Evolutionary conservation across 2,113 vertebrate genomes (phyloP).

Genomic region (Pleuronectes platessa): DNA sequence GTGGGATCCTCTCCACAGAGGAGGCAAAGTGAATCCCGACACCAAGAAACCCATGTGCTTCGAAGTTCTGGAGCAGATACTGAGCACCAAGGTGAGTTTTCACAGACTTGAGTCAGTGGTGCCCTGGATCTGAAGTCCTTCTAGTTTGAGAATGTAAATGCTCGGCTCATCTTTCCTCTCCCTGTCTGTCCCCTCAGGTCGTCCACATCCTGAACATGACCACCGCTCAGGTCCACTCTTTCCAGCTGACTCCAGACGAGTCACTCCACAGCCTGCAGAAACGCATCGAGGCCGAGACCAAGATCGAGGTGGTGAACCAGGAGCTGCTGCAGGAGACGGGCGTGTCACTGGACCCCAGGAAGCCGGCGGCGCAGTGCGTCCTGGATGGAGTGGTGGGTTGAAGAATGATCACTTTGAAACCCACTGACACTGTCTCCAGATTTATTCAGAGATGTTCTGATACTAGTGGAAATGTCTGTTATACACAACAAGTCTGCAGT

Average conservation of each 20-base stretch:
- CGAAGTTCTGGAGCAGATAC: slow-evolving; percentile 88
- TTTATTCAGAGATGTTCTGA: too few species aligned
- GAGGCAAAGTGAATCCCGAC: slow-evolving; percentile 83
- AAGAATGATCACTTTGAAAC: neutral
- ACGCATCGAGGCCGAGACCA: slow-evolving; percentile 90
- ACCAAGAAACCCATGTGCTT: slow-evolving; percentile 87
- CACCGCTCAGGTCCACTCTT: slow-evolving; percentile 94
- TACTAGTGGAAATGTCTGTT: too few species aligned
- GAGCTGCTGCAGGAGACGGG: slow-evolving; percentile 96
- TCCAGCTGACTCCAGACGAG: slow-evolving; percentile 90
- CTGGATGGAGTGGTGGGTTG: slow-evolving; percentile 91
- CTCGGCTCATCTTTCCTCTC: too few species aligned
- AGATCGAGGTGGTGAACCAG: slow-evolving; percentile 92
- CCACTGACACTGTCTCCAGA: neutral
- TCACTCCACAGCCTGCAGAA: slow-evolving; percentile 93
- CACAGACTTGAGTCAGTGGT: too few species aligned
- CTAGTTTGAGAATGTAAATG: neutral
- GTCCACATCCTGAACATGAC: slow-evolving; percentile 98
- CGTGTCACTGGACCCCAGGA: slow-evolving; percentile 94
- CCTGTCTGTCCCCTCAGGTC: slow-evolving; percentile 80
- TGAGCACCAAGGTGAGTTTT: slow-evolving; percentile 90
- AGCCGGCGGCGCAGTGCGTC: slow-evolving; percentile 94
- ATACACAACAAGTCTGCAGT: too few species aligned
- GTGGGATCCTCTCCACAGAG: slow-evolving; percentile 93
- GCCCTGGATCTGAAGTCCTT: too few species aligned